Percentiles rank a stretch among this genome's conserved stretches.
Evolutionary conservation across 1,140 invertebrate genomes (phyloP).

Genomic region (Leptopilina clavipes): DNA sequence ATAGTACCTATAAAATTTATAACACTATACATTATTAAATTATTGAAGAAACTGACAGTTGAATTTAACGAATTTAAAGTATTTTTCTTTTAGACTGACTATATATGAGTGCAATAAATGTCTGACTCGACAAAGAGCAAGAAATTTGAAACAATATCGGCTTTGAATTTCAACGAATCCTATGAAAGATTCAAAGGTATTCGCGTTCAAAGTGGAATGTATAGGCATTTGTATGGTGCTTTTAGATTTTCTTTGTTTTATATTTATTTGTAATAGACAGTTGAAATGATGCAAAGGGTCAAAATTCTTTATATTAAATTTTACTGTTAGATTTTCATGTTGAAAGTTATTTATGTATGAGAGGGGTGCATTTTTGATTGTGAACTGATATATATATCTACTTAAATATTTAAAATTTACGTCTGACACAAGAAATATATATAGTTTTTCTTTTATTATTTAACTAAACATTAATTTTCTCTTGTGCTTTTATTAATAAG

Average conservation of each 20-base stretch:
- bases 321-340: no score
- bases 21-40: background rate
- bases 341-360: no score
- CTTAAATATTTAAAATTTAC: no score
- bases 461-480: no score
- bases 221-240: constrained; percentile 6
- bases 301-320: background rate
- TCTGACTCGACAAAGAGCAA: constrained; percentile 9
- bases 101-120: background rate
- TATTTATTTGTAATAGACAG: background rate
- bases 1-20: background rate
- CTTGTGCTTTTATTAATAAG: no score
- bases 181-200: constrained; percentile 23
- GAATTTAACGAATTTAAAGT: background rate
- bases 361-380: no score
- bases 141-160: constrained; percentile 30
- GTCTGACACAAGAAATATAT: no score
- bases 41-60: background rate
- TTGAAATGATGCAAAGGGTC: background rate
- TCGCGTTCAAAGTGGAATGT: background rate
- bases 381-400: no score
- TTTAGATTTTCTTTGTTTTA: background rate
- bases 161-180: constrained; percentile 33
- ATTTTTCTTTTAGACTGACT: background rate
- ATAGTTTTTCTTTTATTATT: no score